phyloP scores from a whole-genome alignment of 1,140 invertebrate genomes.

The Maniola jurtina region DNA sequence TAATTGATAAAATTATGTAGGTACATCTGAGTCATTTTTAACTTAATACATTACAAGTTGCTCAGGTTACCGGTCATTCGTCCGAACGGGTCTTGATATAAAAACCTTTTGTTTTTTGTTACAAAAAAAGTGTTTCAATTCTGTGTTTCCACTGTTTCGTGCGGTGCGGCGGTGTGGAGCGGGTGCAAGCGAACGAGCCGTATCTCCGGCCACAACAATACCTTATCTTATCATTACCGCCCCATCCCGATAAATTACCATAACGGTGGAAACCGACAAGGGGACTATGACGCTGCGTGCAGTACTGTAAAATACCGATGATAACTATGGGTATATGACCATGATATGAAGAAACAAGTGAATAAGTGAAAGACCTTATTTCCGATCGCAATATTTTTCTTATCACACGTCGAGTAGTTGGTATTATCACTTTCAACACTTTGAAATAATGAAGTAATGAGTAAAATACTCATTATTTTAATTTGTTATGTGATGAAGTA shows the following conservation, averaged over 20 bases:
- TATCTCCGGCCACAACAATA: constrained; percentile 66
- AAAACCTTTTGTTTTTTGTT: constrained; percentile 21
- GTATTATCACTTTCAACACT: too few species aligned
- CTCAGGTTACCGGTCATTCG: constrained; percentile 2
- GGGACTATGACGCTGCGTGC: not conserved
- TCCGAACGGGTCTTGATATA: constrained; percentile 7
- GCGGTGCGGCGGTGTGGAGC: constrained; percentile 22
- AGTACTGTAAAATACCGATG: not conserved
- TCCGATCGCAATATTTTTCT: too few species aligned
- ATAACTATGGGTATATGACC: not conserved
- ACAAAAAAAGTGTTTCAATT: constrained; percentile 33
- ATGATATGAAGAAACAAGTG: too few species aligned
- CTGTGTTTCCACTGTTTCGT: constrained; percentile 21
- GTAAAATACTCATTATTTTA: too few species aligned
- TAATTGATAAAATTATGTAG: not conserved
- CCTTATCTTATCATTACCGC: constrained; percentile 72
- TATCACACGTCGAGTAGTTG: too few species aligned
- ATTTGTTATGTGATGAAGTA: too few species aligned
- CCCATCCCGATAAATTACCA: constrained; percentile 71
- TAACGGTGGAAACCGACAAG: constrained; percentile 35
- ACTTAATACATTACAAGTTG: not conserved
- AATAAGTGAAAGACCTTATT: too few species aligned
- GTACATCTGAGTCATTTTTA: not conserved
- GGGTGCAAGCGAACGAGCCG: constrained; percentile 44
- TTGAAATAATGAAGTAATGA: too few species aligned